Base-by-base conservation (phyloP, 2,888 invertebrate genomes). In the Drosophila tanythrix region DNA sequence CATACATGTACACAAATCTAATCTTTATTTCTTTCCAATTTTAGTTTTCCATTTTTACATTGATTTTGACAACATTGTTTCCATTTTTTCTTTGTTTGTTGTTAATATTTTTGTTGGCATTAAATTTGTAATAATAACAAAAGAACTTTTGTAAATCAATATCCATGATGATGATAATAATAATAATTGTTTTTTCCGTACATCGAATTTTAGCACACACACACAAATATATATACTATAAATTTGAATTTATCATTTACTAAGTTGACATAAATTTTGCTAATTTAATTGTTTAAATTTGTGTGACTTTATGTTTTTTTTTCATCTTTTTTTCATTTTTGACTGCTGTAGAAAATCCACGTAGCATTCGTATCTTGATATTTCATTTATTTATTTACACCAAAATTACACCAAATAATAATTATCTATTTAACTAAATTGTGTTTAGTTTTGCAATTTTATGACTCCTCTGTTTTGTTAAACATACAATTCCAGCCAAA, bases 191-290 rank as follows among this genome's bases (percentile, higher is more conserved):
- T 50, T 53, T 60, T 48, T 56, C 33, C 68, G 65, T 72, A 74
- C 70, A 70, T 78, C 59, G 64, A 74, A 74, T 75, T 75, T 74
- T 66, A 79, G 75, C 82, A 79, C 75, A 77, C 77, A 79, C 82
- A 88, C 70, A 87, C 76, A 84, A 71, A 81, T 88, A 82, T 77
- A 84, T 72, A 83, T 84, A 76, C 83, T 67, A 81, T 89, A 85
- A 89, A 85, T 85, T 85, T 85, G 71, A 85, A 85, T 87, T 85
- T 85, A 85, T 79, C 89, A 85, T 85, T 85, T 89, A 83, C 85
- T 85, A 85, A 89, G 89, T 89, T 89, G 84, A 89, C 85, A 85
- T 87, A 85, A 85, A 85, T 85, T 85, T 85, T 77, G 87, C 85
- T 85, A 85, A 87, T 87, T 83, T 79, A 76, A 76, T 83, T 81